Evolutionary conservation across 2,888 invertebrate genomes (phyloP), one percentile per base, ranked within the genome.

Genomic region (Micropterix aruncella): DNA sequence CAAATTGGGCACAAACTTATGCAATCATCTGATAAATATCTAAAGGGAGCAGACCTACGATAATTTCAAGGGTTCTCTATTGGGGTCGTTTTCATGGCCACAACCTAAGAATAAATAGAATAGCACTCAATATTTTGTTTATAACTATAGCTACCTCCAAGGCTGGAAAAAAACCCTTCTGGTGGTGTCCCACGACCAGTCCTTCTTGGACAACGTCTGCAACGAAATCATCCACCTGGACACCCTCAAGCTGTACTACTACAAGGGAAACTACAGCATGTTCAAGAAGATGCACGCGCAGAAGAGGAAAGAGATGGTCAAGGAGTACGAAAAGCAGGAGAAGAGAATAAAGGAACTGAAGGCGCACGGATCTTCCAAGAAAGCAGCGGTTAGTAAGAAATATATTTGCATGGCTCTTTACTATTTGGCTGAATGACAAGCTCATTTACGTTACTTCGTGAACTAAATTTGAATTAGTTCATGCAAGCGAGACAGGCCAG

Each of bases 101-200:
- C n/a, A n/a, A n/a, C n/a, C n/a, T n/a, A n/a, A n/a, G n/a, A n/a
- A n/a, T n/a, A n/a, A n/a, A n/a, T n/a, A n/a, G n/a, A n/a, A n/a
- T n/a, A n/a, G n/a, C n/a, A n/a, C n/a, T n/a, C n/a, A n/a, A n/a
- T 3, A n/a, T 40, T 18, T 27, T 17, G 37, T 43, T 48, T 43
- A 43, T 37, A 44, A 44, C 68, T 65, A 46, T 63, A 89, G 87
- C 62, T 97, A 97, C 61, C 73, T 99, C 16, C 96, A 97, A 74
- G 80, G 80, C 2, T 99, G 99, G 99, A 99, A 99, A 66, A 99
- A 99, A 61, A 99, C 99, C 0, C 69, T 99, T 2, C 68, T 99
- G 19, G 88, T 99, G 47, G 99, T 99, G 9, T 99, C 97, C 56
- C 99, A 99, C 80, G 99, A 99, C 75, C 99, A 99, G 70, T 94